Evolutionary conservation across 2,888 invertebrate genomes (phyloP).

Genomic region (Cataglyphis albicans): DNA sequence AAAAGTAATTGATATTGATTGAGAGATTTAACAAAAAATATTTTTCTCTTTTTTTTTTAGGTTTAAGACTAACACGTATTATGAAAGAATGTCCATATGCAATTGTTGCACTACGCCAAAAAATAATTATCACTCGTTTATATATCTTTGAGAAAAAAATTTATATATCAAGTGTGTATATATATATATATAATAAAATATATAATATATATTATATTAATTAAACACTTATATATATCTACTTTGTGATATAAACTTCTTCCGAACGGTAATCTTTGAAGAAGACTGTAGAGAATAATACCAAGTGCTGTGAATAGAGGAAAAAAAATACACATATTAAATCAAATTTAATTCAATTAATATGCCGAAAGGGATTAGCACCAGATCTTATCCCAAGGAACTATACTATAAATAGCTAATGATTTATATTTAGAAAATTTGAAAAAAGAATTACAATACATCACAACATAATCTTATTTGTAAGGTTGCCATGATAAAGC

Average conservation of each 20-base stretch:
- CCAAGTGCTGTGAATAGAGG: slow-evolving; percentile 78
- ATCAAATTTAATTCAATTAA: slow-evolving; percentile 61
- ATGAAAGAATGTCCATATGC: slow-evolving; percentile 53
- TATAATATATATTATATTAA: slow-evolving; percentile 22
- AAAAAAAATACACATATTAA: slow-evolving; percentile 61
- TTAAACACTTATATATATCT: slow-evolving; percentile 49
- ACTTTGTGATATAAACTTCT: slow-evolving; percentile 76
- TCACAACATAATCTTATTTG: slow-evolving; percentile 56
- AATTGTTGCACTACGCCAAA: slow-evolving; percentile 52
- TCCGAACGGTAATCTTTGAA: slow-evolving; percentile 68
- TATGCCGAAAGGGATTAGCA: slow-evolving; percentile 27
- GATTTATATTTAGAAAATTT: slow-evolving; percentile 65
- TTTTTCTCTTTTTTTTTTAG: slow-evolving; percentile 54
- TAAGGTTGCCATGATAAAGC: slow-evolving; percentile 52
- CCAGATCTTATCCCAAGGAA: slow-evolving; percentile 51
- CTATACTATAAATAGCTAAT: slow-evolving; percentile 63
- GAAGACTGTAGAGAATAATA: slow-evolving; percentile 61
- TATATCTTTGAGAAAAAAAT: slow-evolving; percentile 8
- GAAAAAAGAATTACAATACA: slow-evolving; percentile 10
- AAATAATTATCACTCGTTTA: slow-evolving; percentile 28
- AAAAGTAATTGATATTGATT: slow-evolving; percentile 71
- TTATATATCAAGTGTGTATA: background rate
- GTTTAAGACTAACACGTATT: slow-evolving; percentile 50
- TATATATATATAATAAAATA: background rate
- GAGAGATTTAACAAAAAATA: slow-evolving; percentile 69